Evolutionary conservation across 2,797 vertebrate genomes (phyloP), one percentile per base, ranked within the genome.

Genomic region (Oceanodroma leucorhoa): DNA sequence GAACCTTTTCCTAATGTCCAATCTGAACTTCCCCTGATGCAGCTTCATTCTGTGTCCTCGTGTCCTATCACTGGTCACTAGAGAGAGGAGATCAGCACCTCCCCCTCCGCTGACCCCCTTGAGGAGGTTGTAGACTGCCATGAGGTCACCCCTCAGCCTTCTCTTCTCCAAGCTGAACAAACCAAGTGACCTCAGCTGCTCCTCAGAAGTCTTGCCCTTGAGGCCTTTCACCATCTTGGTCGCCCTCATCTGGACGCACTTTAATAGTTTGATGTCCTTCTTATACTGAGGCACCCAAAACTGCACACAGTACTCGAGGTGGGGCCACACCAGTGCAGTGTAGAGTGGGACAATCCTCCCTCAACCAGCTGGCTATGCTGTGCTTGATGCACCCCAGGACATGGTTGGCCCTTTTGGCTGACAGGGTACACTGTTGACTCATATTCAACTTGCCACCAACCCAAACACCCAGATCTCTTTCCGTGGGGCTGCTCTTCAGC

Each of bases 51-150:
- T 3, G 14, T 65, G 88, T 61, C 27, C 10, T 70, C 9, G 1
- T 53, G 23, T 75, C 9, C 2, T 79, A 3, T 53, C 2, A 0
- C 14, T 62, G 30, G 5, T 66, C 21, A 61, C 19, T 27, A 78
- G n/a, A n/a, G n/a, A n/a, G n/a, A n/a, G 6, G 8, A 64, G 6
- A 43, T 48, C 2, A 10, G 21, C 21, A 71, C 27, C 4, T 32
- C 3, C 5, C 2, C 1, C 14, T 46, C 18, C 2, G 0, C 53
- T 32, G 13, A 2, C 16, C 1, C 1, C 8, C 5, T 27, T 32
- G 9, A 43, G 6, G 26, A 73, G 89, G 8, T 5, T 62, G 24
- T 50, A 67, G 17, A 40, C 14, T n/a, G 4, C 3, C 1, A 10
- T 57, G 21, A 64, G 12, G 10, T 24, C 17, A 58, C 11, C 11